Evolutionary conservation across 2,797 vertebrate species (phyloP).

Genomic region (Peromyscus nudipes): DNA sequence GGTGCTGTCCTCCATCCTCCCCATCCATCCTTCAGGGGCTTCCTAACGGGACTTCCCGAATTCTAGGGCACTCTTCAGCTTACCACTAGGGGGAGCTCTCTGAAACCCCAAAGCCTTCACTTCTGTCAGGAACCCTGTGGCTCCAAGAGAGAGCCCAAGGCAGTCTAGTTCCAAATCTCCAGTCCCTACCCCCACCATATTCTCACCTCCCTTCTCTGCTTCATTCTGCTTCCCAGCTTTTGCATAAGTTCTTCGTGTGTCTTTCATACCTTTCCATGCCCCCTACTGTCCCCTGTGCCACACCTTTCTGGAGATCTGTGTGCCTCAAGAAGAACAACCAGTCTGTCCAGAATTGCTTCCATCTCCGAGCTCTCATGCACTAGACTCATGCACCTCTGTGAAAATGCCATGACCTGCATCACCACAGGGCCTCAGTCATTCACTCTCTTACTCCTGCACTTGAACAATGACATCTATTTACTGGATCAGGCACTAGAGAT

Average conservation of each 20-base stretch:
- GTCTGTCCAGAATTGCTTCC: too few species aligned
- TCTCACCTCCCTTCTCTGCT: not conserved
- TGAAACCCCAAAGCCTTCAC: slow-evolving; percentile 18
- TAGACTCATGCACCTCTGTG: not conserved
- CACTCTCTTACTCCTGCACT: not conserved
- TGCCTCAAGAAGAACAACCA: not conserved
- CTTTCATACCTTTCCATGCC: not conserved
- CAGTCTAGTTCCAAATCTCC: not conserved
- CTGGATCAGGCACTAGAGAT: not conserved
- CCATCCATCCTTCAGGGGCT: not conserved
- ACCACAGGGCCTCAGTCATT: not conserved
- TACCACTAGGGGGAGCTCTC: slow-evolving; percentile 42
- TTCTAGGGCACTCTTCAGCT: not conserved
- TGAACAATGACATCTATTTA: not conserved
- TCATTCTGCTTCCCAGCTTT: not conserved
- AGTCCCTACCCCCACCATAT: not conserved
- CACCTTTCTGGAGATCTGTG: not conserved
- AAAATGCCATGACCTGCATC: not conserved
- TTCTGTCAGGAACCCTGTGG: not conserved
- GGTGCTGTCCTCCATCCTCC: not conserved
- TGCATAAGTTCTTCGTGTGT: not conserved
- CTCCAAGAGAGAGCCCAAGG: not conserved
- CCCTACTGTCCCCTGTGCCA: not conserved
- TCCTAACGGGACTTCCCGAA: not conserved
- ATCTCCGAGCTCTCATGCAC: not conserved